Evolutionary conservation across 2,888 invertebrate genomes (phyloP).

Genomic region (Drosophila heteroneura): DNA sequence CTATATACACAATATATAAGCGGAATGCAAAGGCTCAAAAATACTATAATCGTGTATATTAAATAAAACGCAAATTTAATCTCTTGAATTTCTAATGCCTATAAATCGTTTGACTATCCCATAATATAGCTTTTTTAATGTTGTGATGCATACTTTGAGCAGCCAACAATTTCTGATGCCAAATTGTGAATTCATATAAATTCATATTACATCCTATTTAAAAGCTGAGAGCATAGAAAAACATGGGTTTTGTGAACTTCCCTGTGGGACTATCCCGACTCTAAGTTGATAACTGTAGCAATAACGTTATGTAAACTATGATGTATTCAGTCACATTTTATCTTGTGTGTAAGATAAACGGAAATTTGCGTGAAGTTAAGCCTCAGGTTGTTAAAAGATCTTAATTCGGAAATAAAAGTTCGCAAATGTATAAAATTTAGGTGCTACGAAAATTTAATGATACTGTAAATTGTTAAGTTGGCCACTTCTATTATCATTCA

Average conservation of each 20-base stretch:
- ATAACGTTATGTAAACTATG: not conserved
- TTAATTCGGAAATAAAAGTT: not conserved
- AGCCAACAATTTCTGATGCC: not conserved
- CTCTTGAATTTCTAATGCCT: conserved; percentile 67
- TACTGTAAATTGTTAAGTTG: not conserved
- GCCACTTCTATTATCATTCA: too few relatives aligned
- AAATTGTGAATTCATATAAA: not conserved
- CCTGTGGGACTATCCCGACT: not conserved
- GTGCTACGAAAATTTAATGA: conserved; percentile 26
- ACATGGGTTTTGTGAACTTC: not conserved
- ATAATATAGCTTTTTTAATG: conserved; percentile 9
- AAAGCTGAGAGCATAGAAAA: not conserved
- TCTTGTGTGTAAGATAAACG: too few relatives aligned
- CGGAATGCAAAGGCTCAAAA: conserved; percentile 30
- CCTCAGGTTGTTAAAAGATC: too few relatives aligned
- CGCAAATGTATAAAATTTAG: not conserved
- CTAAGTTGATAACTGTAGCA: not conserved
- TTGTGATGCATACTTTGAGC: conserved; percentile 36
- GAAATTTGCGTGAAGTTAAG: too few relatives aligned
- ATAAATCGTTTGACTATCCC: not conserved
- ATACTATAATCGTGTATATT: conserved; percentile 36
- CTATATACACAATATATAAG: conserved; percentile 41
- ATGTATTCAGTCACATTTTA: not conserved
- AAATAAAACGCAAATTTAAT: conserved; percentile 58
- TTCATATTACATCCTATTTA: not conserved